phyloP scores from a whole-genome alignment of 2,888 invertebrate species.

The Parnassius apollo region DNA sequence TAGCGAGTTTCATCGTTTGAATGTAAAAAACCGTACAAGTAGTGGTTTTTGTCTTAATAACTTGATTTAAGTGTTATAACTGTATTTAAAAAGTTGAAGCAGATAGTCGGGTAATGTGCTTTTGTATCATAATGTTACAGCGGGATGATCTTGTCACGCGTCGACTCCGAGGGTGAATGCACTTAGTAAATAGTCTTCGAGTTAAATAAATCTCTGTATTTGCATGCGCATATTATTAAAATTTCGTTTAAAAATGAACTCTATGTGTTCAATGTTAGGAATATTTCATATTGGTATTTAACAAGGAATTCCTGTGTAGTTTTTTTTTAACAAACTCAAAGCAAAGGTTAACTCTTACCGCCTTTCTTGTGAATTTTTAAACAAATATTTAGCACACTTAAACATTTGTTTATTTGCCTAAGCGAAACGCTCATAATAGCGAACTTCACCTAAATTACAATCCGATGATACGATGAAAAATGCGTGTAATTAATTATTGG shows the following conservation, averaged over 20 bases:
- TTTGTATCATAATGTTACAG: conserved; percentile 51
- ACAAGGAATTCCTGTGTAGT: background rate
- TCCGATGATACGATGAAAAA: too few relatives aligned
- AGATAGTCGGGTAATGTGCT: conserved; percentile 6
- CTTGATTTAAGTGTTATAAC: conserved; percentile 5
- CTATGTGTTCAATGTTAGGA: background rate
- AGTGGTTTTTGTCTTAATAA: conserved; percentile 6
- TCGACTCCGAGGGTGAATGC: conserved; percentile 57
- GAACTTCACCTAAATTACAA: too few relatives aligned
- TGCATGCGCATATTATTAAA: conserved; percentile 30
- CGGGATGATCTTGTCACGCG: conserved; percentile 68
- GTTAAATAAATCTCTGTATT: conserved; percentile 54
- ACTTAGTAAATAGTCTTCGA: conserved; percentile 58
- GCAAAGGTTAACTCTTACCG: conserved; percentile 2
- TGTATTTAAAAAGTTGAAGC: conserved; percentile 1
- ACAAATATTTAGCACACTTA: background rate
- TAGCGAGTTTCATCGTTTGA: background rate
- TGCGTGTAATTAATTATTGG: too few relatives aligned
- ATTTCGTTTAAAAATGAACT: conserved; percentile 6
- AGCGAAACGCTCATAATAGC: too few relatives aligned
- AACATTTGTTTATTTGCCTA: too few relatives aligned
- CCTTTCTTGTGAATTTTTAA: conserved; percentile 13
- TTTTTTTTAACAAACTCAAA: background rate
- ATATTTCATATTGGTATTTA: background rate
- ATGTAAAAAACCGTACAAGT: background rate